Conservation (phyloP, 1,140 invertebrate species). For the Tetraneura akinire region DNA sequence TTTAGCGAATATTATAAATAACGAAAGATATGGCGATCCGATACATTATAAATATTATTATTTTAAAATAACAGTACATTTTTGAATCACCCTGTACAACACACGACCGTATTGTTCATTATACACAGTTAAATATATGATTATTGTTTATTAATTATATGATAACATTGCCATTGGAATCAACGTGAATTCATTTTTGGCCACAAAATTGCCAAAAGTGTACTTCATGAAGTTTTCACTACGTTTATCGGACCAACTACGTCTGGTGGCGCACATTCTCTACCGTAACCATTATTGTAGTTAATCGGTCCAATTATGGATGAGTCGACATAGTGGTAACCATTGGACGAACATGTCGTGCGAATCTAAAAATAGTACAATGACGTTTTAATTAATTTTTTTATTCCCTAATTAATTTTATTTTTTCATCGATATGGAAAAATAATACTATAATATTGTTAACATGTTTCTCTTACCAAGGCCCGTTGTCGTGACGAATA, state of each 20-base stretch:
- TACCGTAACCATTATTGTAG: constrained; percentile 6
- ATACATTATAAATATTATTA: too few species aligned
- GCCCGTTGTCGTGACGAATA: constrained; percentile 36
- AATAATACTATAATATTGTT: background rate
- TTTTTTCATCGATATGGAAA: background rate
- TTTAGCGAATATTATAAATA: too few species aligned
- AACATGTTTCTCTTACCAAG: background rate
- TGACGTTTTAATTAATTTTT: background rate
- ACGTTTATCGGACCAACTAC: background rate
- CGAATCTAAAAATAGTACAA: background rate
- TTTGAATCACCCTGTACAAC: background rate
- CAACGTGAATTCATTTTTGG: too few species aligned
- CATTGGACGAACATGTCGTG: constrained; percentile 39
- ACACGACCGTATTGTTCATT: background rate
- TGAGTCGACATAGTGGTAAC: constrained; percentile 38
- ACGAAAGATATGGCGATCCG: too few species aligned
- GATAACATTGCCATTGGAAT: too few species aligned
- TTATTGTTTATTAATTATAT: too few species aligned
- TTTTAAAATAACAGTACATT: background rate
- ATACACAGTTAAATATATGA: too few species aligned
- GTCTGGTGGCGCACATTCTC: constrained; percentile 27
- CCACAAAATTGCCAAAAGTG: background rate
- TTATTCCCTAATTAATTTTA: background rate
- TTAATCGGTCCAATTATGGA: background rate
- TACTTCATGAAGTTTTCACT: too few species aligned